Conservation (phyloP, 2,113 vertebrate genomes). For the Peromyscus polionotus region DNA sequence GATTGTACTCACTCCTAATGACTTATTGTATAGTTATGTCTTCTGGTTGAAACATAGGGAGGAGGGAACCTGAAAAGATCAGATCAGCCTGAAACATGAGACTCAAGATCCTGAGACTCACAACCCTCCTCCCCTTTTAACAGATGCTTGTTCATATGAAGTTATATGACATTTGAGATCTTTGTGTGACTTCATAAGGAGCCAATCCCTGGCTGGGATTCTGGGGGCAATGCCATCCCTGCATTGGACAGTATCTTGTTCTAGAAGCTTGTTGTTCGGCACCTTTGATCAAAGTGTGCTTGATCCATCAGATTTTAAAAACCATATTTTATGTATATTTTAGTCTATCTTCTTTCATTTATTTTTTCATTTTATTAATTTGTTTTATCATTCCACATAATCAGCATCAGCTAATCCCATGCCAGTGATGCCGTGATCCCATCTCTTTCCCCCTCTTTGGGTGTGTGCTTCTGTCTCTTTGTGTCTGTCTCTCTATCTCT, state of each 20-base stretch:
- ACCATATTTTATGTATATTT: not conserved
- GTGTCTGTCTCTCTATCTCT: not conserved
- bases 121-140: not conserved
- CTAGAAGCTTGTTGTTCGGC: too few species aligned
- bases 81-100: not conserved
- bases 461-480: not conserved
- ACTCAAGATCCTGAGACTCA: not conserved
- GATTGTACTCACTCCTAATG: not conserved
- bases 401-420: not conserved
- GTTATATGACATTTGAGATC: not conserved
- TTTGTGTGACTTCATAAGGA: not conserved
- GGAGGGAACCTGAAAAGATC: not conserved
- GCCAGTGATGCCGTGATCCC: not conserved
- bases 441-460: not conserved
- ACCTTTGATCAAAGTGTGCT: not conserved
- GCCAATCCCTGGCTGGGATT: not conserved
- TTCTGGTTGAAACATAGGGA: not conserved
- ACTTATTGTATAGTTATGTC: not conserved
- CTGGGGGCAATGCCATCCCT: not conserved
- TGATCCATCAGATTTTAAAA: not conserved
- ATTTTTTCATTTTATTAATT: not conserved
- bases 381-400: not conserved
- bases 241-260: too few species aligned
- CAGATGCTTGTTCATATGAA: not conserved
- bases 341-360: not conserved